Evolutionary conservation across 2,113 vertebrate species (phyloP).

Genomic region (Eulemur macaco): DNA sequence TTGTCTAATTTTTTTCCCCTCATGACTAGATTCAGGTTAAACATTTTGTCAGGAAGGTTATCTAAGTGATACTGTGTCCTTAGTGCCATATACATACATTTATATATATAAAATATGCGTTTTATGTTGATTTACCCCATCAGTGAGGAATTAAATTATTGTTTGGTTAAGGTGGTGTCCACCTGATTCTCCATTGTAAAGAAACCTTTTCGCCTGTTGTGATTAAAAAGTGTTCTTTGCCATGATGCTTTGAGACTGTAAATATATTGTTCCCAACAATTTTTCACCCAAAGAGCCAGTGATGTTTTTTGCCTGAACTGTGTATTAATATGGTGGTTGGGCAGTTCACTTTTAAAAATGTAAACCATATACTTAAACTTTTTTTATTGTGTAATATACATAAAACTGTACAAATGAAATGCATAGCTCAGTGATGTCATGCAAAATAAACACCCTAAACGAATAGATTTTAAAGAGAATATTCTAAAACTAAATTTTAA

Average conservation of each 20-base stretch:
- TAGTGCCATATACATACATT: too few species aligned
- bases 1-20: background rate
- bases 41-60: background rate
- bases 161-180: background rate
- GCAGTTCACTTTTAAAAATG: conserved; percentile 23
- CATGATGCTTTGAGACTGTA: background rate
- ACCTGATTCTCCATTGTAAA: background rate
- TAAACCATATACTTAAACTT: background rate
- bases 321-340: background rate
- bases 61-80: too few species aligned
- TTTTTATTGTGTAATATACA: background rate
- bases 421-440: background rate
- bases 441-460: background rate
- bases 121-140: background rate
- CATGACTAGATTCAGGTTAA: background rate
- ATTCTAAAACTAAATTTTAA: conserved; percentile 8
- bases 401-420: background rate
- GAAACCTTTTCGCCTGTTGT: background rate
- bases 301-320: background rate
- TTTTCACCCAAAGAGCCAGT: conserved; percentile 19
- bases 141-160: background rate
- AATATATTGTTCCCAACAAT: background rate
- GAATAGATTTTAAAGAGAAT: conserved; percentile 23
- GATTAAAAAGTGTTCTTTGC: background rate
- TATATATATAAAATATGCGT: background rate